Conservation (phyloP, 2,888 invertebrate genomes). For the Torymus aiolomorphi region DNA sequence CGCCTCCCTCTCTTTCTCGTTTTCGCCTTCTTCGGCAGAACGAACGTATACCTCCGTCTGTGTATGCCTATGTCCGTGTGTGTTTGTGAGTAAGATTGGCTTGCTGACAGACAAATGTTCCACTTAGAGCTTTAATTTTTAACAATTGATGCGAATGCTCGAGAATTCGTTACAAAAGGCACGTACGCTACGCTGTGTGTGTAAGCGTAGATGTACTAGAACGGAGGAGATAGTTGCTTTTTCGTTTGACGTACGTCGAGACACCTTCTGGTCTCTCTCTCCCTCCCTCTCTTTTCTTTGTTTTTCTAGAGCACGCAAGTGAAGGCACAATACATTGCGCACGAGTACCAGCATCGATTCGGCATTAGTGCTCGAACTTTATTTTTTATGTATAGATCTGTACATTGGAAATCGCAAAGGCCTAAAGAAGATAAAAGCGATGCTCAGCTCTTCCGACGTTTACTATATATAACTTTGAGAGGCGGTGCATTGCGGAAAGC, state of each 20-base stretch:
- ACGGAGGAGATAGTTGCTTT: constrained; percentile 12
- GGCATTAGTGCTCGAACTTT: no score
- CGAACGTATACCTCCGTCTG: background rate
- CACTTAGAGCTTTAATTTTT: constrained; percentile 45
- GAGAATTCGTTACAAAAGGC: constrained; percentile 27
- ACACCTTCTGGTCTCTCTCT: constrained; percentile 4
- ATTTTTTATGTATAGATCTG: no score
- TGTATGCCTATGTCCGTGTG: background rate
- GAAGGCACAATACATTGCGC: no score
- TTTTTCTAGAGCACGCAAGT: no score
- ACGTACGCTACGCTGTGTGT: background rate
- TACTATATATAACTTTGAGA: no score
- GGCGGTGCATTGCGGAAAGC: no score
- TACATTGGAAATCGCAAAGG: no score
- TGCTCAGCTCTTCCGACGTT: no score
- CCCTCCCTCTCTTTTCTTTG: constrained; percentile 8
- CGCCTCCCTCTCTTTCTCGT: background rate
- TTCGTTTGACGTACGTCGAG: constrained; percentile 17
- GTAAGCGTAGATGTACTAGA: no score
- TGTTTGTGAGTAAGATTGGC: background rate
- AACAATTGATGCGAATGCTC: constrained; percentile 30
- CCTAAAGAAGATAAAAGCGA: no score
- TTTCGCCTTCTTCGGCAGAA: background rate
- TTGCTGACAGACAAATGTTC: constrained; percentile 33
- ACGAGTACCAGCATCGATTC: no score